A percentile compares a stretch with the other conserved stretches of the same genome.
Evolutionary conservation across 2,797 vertebrate species (phyloP).

Genomic region (Columba guinea): DNA sequence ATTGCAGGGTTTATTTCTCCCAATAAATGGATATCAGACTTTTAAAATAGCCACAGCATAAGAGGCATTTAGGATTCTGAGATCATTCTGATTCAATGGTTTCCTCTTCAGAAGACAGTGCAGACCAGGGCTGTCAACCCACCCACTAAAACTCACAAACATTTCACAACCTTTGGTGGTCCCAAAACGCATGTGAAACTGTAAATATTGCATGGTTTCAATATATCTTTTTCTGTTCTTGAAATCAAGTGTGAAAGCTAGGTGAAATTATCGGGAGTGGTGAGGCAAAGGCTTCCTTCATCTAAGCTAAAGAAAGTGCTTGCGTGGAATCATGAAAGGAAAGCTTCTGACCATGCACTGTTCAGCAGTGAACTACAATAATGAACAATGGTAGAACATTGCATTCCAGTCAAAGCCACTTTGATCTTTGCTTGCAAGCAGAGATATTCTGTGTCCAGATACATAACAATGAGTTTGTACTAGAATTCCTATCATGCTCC

Average conservation of each 20-base stretch:
- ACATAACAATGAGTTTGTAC: background rate
- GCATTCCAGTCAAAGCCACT: background rate
- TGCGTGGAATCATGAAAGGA: background rate
- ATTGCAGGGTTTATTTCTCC: background rate
- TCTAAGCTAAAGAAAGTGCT: background rate
- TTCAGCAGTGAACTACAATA: background rate
- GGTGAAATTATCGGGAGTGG: background rate
- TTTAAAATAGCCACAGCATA: background rate
- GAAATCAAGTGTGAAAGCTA: background rate
- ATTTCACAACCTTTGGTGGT: background rate
- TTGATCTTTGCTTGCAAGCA: background rate
- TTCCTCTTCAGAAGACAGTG: background rate
- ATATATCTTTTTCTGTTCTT: background rate
- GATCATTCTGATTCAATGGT: background rate
- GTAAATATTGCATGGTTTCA: background rate
- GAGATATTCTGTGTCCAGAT: background rate
- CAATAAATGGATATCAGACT: background rate
- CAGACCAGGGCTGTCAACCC: background rate
- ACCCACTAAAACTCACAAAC: background rate
- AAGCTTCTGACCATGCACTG: background rate
- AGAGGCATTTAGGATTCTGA: background rate
- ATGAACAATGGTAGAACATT: background rate
- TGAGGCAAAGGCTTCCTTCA: background rate
- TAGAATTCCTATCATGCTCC: background rate
- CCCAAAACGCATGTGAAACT: background rate